Evolutionary conservation across 2,888 invertebrate genomes (phyloP).

Genomic region (Glyphotaelius pellucidus): DNA sequence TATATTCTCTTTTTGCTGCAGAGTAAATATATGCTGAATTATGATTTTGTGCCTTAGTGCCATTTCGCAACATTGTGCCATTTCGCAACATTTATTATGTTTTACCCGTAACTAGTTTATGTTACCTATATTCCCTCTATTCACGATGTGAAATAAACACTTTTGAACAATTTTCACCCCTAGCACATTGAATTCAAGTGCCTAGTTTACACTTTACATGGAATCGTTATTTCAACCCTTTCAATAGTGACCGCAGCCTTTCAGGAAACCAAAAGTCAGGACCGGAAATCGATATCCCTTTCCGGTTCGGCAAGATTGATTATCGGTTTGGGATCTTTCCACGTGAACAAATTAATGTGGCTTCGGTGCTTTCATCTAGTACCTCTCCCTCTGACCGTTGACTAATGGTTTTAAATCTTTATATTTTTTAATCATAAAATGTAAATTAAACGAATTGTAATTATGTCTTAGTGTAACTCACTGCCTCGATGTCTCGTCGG

Average conservation of each 20-base stretch:
- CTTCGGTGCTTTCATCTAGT: background rate
- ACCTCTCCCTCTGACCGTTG: background rate
- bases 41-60: too few species aligned
- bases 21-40: too few species aligned
- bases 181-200: background rate
- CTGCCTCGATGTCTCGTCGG: too few species aligned
- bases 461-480: too few species aligned
- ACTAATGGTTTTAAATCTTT: background rate
- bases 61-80: too few species aligned
- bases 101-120: too few species aligned
- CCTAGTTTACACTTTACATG: background rate
- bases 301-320: slow-evolving; percentile 34
- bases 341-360: background rate
- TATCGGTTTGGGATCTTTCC: slow-evolving; percentile 22
- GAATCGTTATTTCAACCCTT: slow-evolving; percentile 6
- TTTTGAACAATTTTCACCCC: background rate
- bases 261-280: slow-evolving; percentile 7
- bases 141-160: background rate
- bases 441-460: too few species aligned
- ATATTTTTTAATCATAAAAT: too few species aligned
- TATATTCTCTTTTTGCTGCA: too few species aligned
- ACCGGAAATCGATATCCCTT: slow-evolving; percentile 31
- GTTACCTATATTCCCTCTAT: background rate
- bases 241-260: slow-evolving; percentile 10
- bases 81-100: too few species aligned